These are phyloP conservation scores for Aleiodes leptofemur DNA, from an alignment of 2,888 invertebrate species.

Conservation along the genomic window DNA sequence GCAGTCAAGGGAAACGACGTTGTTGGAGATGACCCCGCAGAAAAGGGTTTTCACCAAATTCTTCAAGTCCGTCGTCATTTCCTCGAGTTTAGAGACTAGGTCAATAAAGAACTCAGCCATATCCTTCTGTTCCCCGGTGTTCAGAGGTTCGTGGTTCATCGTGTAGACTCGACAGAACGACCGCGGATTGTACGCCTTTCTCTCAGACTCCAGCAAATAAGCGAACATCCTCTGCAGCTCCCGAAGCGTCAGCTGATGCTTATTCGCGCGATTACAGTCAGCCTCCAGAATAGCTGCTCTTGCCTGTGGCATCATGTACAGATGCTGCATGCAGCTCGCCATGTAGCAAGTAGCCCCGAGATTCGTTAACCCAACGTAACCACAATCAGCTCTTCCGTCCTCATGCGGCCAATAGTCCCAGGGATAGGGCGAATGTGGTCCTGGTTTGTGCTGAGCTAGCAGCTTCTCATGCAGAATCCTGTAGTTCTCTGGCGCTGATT, in stretches of 20 bases:
- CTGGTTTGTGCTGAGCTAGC: slow-evolving; percentile 90
- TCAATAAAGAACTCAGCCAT: slow-evolving; percentile 99
- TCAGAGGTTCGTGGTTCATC: slow-evolving; percentile 97
- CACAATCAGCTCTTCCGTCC: slow-evolving; percentile 94
- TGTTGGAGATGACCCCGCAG: slow-evolving; percentile 95
- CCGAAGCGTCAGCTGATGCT: slow-evolving; percentile 88
- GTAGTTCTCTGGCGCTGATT: slow-evolving; percentile 91
- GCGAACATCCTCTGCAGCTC: slow-evolving; percentile 98
- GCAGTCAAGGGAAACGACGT: slow-evolving; percentile 96
- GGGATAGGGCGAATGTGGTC: slow-evolving; percentile 89
- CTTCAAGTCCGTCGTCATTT: slow-evolving; percentile 94
- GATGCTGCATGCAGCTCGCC: slow-evolving; percentile 97
- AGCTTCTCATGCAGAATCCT: slow-evolving; percentile 88
- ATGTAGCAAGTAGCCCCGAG: slow-evolving; percentile 98
- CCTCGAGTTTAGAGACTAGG: slow-evolving; percentile 95
- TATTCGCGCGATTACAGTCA: slow-evolving; percentile 83
- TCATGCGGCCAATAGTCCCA: slow-evolving; percentile 99
- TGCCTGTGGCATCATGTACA: slow-evolving; percentile 98
- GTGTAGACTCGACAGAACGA: slow-evolving; percentile 97
- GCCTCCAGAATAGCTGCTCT: slow-evolving; percentile 88
- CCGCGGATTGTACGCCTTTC: slow-evolving; percentile 96
- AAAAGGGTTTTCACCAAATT: slow-evolving; percentile 92
- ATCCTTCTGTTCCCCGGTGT: slow-evolving; percentile 97
- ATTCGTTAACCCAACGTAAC: slow-evolving; percentile 95
- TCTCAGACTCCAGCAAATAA: slow-evolving; percentile 93